Evolutionary conservation across 2,888 invertebrate species (phyloP), one percentile per base, ranked within the genome.

Genomic region (Cacoxenus indagator): DNA sequence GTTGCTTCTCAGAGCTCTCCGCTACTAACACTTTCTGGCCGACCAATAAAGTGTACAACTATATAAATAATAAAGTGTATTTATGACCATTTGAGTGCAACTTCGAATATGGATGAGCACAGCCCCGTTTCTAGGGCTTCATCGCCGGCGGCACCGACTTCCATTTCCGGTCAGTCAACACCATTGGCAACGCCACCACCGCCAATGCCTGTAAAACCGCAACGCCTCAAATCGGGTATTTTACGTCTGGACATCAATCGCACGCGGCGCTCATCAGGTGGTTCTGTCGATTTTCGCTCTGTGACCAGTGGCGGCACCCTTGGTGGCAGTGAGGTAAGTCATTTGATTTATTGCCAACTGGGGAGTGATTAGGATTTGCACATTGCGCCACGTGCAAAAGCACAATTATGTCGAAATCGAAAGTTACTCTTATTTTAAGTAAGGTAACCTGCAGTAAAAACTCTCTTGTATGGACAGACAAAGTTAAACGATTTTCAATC

Each of bases 251-350:
- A 90, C 78, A 85, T 89, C 65, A 85, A 81, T 67, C 89, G 89
- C 66, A 89, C 89, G 54, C 84, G 90, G 67, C 86, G 89, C 75
- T 88, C 89, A 85, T 90, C 90, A 78, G 88, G 89, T 85, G 87
- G 88, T 85, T 88, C 87, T 19, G 89, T 89, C 65, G 90, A 90
- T 72, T 89, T 89, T 81, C 85, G 87, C 66, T 75, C 73, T 73
- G 81, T 74, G 70, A 79, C 76, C 64, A 64, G 67, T 19, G 55
- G 67, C 14, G 64, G 68, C 64, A 68, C 64, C 31, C 67, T 71
- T 61, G 73, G 73, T 72, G 73, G 71, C 75, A 83, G 77, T 81
- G 81, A 83, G 81, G 81, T 83, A 81, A 81, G 80, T 59, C 29
- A n/a, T 74, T 70, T 78, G 81, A 81, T 83, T 83, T 81, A 83